A percentile compares a stretch with the other conserved stretches of the same genome.
Conservation (phyloP, 2,113 vertebrate genomes). For the Oenanthe oenanthe region DNA sequence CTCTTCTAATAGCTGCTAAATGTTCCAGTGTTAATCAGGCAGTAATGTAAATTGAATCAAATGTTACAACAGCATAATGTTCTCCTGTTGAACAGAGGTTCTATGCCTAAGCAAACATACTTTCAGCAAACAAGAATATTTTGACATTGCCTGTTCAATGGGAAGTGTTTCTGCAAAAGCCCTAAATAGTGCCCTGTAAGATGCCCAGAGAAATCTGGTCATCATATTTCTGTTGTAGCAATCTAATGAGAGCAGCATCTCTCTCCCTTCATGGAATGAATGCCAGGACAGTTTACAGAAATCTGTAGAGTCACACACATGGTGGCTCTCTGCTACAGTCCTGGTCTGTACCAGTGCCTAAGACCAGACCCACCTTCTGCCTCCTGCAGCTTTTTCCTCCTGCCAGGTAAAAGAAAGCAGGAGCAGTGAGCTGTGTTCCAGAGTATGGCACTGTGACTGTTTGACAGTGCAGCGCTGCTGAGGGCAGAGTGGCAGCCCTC, state of each 20-base stretch:
- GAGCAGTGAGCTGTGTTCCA: background rate
- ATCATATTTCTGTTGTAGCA: background rate
- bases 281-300: background rate
- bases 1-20: constrained; percentile 46
- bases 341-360: rapidly evolving
- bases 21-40: constrained; percentile 58
- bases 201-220: background rate
- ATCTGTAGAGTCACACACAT: background rate
- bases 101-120: background rate
- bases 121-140: constrained; percentile 16
- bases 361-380: background rate
- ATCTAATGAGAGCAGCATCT: background rate
- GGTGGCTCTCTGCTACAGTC: background rate
- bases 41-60: constrained; percentile 10
- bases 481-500: background rate
- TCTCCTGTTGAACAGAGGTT: constrained; percentile 50
- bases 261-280: background rate
- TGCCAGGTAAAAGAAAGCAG: background rate
- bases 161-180: background rate
- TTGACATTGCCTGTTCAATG: background rate
- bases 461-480: background rate
- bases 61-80: constrained; percentile 1
- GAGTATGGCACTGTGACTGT: background rate
- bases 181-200: background rate
- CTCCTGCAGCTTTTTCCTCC: background rate